These are phyloP conservation scores for Siphamia tubifer DNA, from an alignment of 2,113 vertebrate genomes.

Conservation along the genomic window DNA sequence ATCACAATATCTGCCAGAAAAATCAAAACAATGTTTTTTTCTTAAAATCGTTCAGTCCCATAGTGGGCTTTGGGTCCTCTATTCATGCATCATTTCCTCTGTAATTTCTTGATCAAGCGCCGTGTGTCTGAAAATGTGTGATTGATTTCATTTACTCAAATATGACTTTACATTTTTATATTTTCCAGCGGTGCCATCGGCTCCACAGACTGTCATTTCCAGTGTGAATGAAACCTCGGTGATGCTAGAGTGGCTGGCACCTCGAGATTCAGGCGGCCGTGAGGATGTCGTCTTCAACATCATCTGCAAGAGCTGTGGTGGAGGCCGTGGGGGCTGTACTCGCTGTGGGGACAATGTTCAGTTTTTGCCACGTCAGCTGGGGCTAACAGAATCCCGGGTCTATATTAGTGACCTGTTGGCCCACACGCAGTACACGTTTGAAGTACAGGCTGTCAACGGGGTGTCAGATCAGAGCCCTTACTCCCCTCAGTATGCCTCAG, in stretches of 20 bases:
- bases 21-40: too few species aligned
- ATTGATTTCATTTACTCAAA: neutral
- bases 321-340: slow-evolving; percentile 89
- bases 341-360: slow-evolving; percentile 98
- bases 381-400: slow-evolving; percentile 88
- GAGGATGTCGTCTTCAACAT: slow-evolving; percentile 97
- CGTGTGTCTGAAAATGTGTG: neutral
- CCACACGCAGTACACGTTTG: slow-evolving; percentile 98
- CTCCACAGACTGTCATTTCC: slow-evolving; percentile 91
- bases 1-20: too few species aligned
- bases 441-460: slow-evolving; percentile 96
- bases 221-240: slow-evolving; percentile 96
- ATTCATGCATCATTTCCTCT: too few species aligned
- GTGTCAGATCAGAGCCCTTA: slow-evolving; percentile 98
- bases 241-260: slow-evolving; percentile 92
- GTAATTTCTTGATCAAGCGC: neutral
- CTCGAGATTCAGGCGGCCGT: slow-evolving; percentile 88
- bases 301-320: slow-evolving; percentile 97
- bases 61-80: too few species aligned
- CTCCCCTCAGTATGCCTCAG: slow-evolving; percentile 91
- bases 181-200: slow-evolving; percentile 88
- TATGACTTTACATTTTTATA: neutral
- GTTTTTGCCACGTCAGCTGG: slow-evolving; percentile 93
- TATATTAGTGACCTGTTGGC: slow-evolving; percentile 96
- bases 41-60: too few species aligned